Evolutionary conservation across 2,888 invertebrate genomes (phyloP), one percentile per base, ranked within the genome.

Genomic region (Parelbella ahira): DNA sequence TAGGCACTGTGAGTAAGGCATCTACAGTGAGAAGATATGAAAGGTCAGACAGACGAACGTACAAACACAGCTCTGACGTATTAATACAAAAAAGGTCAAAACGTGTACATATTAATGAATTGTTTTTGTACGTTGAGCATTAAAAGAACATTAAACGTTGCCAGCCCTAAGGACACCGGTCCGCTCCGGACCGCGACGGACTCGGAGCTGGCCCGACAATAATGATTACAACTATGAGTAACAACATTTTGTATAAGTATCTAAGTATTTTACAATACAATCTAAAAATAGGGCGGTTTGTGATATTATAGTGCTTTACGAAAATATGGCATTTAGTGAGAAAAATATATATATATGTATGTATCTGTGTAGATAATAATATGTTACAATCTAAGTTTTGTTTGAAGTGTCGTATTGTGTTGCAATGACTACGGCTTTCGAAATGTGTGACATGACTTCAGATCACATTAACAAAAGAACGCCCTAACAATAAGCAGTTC

Each of bases 1-100:
- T 89, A 93, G 93, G 93, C 93, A 93, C 93, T 92, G 93, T 92
- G 91, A 92, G 90, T 92, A 93, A 93, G 93, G 93, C 93, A 93
- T 88, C 93, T 93, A 93, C 92, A 92, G 91, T 92, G 92, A 90
- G 87, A 86, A 84, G 90, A 90, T 89, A 89, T 89, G 80, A 65
- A 58, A 37, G 44, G 19, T 30, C 7, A 29, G 4, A n/a, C 28
- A 25, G 4, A 30, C 32, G 18, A 24, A 29, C 12, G n/a, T 29
- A 43, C 24, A 37, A 37, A 47, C 43, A 29, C 23, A 34, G 28
- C 10, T 6, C 5, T 15, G 7, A 15, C 15, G 8, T 15, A 13
- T 8, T 15, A 15, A 2, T 15, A 15, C 8, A 27, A 27, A 13
- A 27, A 12, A n/a, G 24, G 15, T 3, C 15, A 15, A 2, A 4